Evolutionary conservation across 2,113 vertebrate genomes (phyloP).

Genomic region (Stictonetta naevosa): DNA sequence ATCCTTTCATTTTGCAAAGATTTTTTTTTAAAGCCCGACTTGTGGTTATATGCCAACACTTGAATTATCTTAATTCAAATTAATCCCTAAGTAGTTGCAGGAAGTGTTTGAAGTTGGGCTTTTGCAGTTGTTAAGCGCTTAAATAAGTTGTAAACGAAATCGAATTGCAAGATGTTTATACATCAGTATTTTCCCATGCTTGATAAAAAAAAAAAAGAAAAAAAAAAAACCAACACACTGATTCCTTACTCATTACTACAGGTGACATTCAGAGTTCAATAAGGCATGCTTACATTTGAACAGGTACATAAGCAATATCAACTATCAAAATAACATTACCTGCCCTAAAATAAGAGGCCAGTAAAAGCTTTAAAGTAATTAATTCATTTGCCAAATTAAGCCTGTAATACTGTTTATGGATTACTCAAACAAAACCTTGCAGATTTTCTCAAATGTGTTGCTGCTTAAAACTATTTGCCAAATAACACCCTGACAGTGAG

Average conservation of each 20-base stretch:
- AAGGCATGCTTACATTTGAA: background rate
- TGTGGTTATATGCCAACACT: slow-evolving; percentile 25
- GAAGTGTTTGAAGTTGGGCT: slow-evolving; percentile 39
- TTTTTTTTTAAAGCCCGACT: background rate
- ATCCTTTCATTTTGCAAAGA: slow-evolving; percentile 60
- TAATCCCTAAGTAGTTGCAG: slow-evolving; percentile 65
- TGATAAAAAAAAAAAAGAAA: background rate
- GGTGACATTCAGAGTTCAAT: background rate
- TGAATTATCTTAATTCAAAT: slow-evolving; percentile 72
- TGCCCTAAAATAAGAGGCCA: background rate
- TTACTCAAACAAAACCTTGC: background rate
- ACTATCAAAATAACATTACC: background rate
- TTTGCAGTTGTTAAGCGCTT: slow-evolving; percentile 38
- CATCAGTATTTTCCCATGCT: background rate
- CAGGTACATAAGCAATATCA: background rate
- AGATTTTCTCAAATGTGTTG: background rate
- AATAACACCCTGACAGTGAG: background rate
- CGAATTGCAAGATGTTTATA: slow-evolving; percentile 16
- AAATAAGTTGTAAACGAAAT: slow-evolving; percentile 55
- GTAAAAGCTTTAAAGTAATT: background rate
- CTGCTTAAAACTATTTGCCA: background rate
- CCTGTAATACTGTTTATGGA: background rate
- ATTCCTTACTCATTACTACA: background rate
- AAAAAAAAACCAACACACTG: background rate
- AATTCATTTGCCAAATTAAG: background rate